Evolutionary conservation across 2,888 invertebrate genomes (phyloP), one percentile per base, ranked within the genome.

Genomic region (Epinotia brunnichana): DNA sequence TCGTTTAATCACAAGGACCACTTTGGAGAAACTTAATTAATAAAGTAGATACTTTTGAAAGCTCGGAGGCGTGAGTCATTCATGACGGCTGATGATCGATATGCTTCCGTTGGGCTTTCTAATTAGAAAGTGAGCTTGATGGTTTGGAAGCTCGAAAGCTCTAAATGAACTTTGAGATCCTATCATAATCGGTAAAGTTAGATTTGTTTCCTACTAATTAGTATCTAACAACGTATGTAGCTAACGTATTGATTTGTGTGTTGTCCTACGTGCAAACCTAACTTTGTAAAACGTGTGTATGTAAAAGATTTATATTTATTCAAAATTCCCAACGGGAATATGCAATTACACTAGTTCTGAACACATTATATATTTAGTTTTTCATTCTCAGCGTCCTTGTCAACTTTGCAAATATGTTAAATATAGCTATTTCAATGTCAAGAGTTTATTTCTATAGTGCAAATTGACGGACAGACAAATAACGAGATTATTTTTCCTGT

Each of bases 51-150:
- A n/a, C 15, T 7, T n/a, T 57, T 13, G 24, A 13, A 15, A 24
- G 29, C 19, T 29, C 51, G 44, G 13, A 35, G 29, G 17, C 17
- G 15, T 41, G 68, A 68, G 57, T 73, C 57, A 73, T 57, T 66
- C 57, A 44, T 61, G 53, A 41, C 56, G 15, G 63, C 4, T 39
- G 44, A 67, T 67, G 67, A 72, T 72, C 54, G 35, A 62, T 68
- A 29, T 44, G 29, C 57, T 68, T 48, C 48, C 54, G 66, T 44
- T 15, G 67, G 41, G 56, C 72, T 73, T 73, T 73, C 72, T 62
- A 73, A 62, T 73, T 35, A 68, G 72, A 73, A 73, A 68, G 72
- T 48, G 48, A n/a, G 21, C 24, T 53, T 64, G 63, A 44, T 51
- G 62, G 39, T 61, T 70, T 39, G n/a, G 48, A 51, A 66, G 29